Evolutionary conservation across 2,797 vertebrate genomes (phyloP), one percentile per base, ranked within the genome.

Genomic region (Lemur catta): DNA sequence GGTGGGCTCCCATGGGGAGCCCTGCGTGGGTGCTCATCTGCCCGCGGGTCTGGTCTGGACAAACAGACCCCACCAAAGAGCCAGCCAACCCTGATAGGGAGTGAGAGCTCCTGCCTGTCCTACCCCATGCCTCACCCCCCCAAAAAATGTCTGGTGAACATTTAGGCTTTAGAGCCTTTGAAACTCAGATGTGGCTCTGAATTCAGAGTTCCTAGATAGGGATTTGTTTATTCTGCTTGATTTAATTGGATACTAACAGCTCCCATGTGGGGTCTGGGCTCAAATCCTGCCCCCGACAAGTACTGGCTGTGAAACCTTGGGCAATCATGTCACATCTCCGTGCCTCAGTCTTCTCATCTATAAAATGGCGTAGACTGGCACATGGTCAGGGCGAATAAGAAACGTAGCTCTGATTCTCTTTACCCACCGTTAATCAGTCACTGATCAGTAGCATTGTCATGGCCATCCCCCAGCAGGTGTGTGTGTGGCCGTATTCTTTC

Each of bases 361-460:
- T 79, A 71, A 84, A 41, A 67, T 52, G 65, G 61, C 43, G 26
- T 18, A 57, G 61, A 22, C 4, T 35, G 4, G 69, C 15, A 38
- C 7, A 10, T 43, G 30, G 7, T 17, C 71, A 75, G 50, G 48
- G 59, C 26, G 22, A 48, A 46, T 52, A 41, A 67, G 63, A 93
- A 72, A 57, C 2, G 10, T 3, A 35, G 63, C 12, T 6, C 12
- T 20, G 22, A n/a, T 63, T 59, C n/a, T 48, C 43, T 52, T 79
- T 46, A 26, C 26, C 43, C 15, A 8, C 28, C 6, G 1, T 33
- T 43, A 7, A 0, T 33, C 26, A 43, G 1, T 67, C 35, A 24
- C 14, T 2, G 0, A 11, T 17, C 65, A 46, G 20, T 6, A 7
- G 48, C 18, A 52, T 0, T 0, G 0, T 14, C 28, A 0, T 7